A percentile compares a stretch with the other conserved stretches of the same genome.
phyloP scores from a whole-genome alignment of 2,113 vertebrate species.

The Atractosteus spatula region DNA sequence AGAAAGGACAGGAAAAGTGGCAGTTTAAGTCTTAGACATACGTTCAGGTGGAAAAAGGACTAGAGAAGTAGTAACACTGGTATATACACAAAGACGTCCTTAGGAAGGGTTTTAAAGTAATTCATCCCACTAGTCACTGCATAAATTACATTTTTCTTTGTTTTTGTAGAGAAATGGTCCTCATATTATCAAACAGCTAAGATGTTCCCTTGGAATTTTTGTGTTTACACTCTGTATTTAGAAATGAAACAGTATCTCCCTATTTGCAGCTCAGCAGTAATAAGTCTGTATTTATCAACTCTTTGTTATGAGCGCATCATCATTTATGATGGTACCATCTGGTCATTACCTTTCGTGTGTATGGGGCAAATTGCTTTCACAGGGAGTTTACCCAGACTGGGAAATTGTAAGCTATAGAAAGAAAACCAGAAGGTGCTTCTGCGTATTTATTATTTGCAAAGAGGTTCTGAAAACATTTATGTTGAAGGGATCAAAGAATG shows the following conservation, averaged over 20 bases:
- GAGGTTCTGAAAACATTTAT: slow-evolving; percentile 46
- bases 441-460: slow-evolving; percentile 55
- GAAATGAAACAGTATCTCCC: neutral
- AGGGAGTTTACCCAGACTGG: slow-evolving; percentile 61
- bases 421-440: slow-evolving; percentile 58
- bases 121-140: too few relatives aligned
- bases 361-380: slow-evolving; percentile 79
- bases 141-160: too few relatives aligned
- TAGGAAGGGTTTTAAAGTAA: too few relatives aligned
- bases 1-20: too few relatives aligned
- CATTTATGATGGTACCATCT: slow-evolving; percentile 79
- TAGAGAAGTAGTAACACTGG: too few relatives aligned
- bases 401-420: slow-evolving; percentile 50
- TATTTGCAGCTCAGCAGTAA: slow-evolving; percentile 45
- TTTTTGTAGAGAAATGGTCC: neutral
- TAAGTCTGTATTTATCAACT: slow-evolving; percentile 79
- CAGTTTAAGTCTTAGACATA: too few relatives aligned
- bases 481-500: slow-evolving; percentile 73
- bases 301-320: slow-evolving; percentile 74
- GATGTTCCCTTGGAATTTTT: neutral
- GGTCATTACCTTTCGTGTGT: slow-evolving; percentile 69
- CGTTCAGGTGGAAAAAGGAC: too few relatives aligned
- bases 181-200: neutral
- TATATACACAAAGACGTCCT: too few relatives aligned
- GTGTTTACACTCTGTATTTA: neutral